Percentiles rank a stretch among this genome's conserved stretches.
Conservation (phyloP, 1,140 invertebrate genomes). For the Panagrolaimus sp. region DNA sequence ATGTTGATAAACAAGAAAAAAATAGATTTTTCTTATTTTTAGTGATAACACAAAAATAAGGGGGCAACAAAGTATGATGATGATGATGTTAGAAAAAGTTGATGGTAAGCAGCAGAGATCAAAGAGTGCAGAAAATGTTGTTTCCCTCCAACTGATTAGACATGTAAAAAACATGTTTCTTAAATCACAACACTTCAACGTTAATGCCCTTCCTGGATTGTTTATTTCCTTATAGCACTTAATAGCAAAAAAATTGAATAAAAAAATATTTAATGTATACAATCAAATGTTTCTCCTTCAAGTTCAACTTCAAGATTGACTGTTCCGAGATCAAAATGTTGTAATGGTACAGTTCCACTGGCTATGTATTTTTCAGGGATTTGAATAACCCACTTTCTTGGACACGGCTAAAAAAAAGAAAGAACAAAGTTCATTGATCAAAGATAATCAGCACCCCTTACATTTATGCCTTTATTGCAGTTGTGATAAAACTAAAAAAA, state of each 20-base stretch:
- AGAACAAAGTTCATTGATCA: not conserved
- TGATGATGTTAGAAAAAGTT: too few species aligned
- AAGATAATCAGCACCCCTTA: not conserved
- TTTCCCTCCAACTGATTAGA: too few species aligned
- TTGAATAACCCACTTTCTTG: too few species aligned
- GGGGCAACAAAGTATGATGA: too few species aligned
- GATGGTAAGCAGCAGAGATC: too few species aligned
- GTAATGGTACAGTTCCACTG: too few species aligned
- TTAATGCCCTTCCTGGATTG: not conserved
- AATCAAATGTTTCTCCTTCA: conserved; percentile 34
- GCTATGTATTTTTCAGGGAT: too few species aligned
- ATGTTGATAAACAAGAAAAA: too few species aligned
- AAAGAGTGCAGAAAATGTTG: too few species aligned
- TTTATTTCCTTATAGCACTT: not conserved
- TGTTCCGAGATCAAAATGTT: conserved; percentile 33
- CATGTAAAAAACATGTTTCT: too few species aligned
- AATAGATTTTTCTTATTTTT: too few species aligned
- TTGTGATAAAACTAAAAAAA: conserved; percentile 54
- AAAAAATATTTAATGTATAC: conserved; percentile 27
- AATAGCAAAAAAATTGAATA: conserved; percentile 15
- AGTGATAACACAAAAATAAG: too few species aligned
- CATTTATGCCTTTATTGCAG: conserved; percentile 36
- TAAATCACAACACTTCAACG: conserved; percentile 8
- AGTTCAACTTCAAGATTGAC: conserved; percentile 40
- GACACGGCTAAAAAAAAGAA: not conserved